Evolutionary conservation across 2,113 vertebrate species (phyloP).

Genomic region (Saguinus midas): DNA sequence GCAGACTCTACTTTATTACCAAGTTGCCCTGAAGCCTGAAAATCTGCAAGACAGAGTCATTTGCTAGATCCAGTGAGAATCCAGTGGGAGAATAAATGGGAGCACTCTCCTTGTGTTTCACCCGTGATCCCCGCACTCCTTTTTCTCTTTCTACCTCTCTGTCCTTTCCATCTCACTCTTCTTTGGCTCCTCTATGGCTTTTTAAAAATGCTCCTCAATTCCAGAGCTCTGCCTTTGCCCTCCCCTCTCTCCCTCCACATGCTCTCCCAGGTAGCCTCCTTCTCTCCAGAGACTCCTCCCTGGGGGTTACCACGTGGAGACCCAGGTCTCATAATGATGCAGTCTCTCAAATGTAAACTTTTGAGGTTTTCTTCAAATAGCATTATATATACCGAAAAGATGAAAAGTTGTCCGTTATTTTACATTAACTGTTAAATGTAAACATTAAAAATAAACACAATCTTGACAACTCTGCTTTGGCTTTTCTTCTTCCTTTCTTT

Average conservation of each 20-base stretch:
- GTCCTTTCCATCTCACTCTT: neutral
- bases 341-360: neutral
- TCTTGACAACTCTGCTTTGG: neutral
- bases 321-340: neutral
- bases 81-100: neutral
- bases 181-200: neutral
- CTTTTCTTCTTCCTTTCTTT: neutral
- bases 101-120: neutral
- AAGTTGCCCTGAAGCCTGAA: neutral
- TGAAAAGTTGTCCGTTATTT: neutral
- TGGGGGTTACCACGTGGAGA: neutral
- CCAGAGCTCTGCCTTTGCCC: neutral
- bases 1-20: neutral
- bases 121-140: neutral
- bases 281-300: neutral
- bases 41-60: neutral
- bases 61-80: neutral
- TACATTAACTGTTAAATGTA: neutral
- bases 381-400: neutral
- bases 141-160: neutral
- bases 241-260: accelerated
- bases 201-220: neutral
- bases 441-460: neutral
- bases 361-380: neutral
- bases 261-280: accelerated